Percentiles rank a stretch among this genome's conserved stretches.
Conservation (phyloP, 2,113 vertebrate species). For the Atherinomorus stipes region DNA sequence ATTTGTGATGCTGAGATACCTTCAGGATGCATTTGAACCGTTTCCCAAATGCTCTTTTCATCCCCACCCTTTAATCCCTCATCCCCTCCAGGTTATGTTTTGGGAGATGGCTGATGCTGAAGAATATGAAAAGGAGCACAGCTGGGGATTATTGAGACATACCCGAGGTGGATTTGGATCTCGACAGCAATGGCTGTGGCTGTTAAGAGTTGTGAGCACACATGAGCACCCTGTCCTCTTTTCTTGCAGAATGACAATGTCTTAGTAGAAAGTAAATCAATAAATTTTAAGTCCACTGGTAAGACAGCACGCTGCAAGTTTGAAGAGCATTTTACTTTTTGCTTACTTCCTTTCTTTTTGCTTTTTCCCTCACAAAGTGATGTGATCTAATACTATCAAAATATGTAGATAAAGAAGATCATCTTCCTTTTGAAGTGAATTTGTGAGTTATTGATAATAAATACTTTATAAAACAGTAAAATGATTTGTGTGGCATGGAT, state of each 20-base stretch:
- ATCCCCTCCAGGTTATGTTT: conserved; percentile 46
- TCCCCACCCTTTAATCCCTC: no score
- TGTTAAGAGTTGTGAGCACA: conserved; percentile 28
- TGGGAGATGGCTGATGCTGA: conserved; percentile 57
- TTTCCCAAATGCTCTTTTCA: conserved; percentile 29
- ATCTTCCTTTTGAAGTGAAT: conserved; percentile 73
- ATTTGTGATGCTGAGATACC: conserved; percentile 20
- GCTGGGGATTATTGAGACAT: conserved; percentile 16
- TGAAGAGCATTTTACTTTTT: conserved; percentile 70
- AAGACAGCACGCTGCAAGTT: conserved; percentile 76
- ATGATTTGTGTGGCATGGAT: conserved; percentile 77
- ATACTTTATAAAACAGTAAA: conserved; percentile 78
- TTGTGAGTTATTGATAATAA: conserved; percentile 75
- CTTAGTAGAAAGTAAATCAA: conserved; percentile 74
- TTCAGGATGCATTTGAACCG: conserved; percentile 13
- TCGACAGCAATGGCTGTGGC: conserved; percentile 51
- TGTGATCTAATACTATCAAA: conserved; percentile 82
- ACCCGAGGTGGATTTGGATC: conserved; percentile 45
- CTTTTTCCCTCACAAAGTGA: conserved; percentile 69
- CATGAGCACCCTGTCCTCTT: conserved; percentile 41
- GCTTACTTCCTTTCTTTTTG: conserved; percentile 56
- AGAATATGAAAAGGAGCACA: conserved; percentile 41
- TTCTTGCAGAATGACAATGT: conserved; percentile 58
- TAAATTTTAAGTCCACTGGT: conserved; percentile 74
- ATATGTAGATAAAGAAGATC: conserved; percentile 75